Base-by-base conservation (phyloP, 2,113 vertebrate genomes). In the Burhinus bistriatus region DNA sequence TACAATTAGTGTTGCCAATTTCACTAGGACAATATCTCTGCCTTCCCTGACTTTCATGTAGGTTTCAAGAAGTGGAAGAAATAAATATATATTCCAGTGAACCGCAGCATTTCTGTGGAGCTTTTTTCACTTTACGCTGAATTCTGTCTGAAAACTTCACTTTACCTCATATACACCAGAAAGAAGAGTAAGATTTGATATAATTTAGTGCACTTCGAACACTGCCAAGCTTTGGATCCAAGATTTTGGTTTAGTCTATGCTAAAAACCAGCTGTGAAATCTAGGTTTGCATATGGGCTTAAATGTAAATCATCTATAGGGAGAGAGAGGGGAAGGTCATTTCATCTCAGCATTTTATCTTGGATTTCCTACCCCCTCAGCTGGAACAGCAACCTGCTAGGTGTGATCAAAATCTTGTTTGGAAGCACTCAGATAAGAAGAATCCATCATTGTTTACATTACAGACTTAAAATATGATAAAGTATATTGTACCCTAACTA, bases 201-300 rank as follows among this genome's bases (percentile, higher is more conserved):
- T 29, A 3, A 90, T 83, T 95, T 69, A 75, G 38, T 51, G 38
- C 9, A 21, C n/a, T 91, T 77, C 18, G 40, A 92, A 83, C 29
- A 32, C 15, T 68, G 44, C n/a, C 34, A 95, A 61, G 65, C 51
- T 87, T 75, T 55, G 40, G 26, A 87, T 84, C 23, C 89, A 93
- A 94, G 87, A 76, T 65, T 93, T 91, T 88, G 57, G 61, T 85
- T 96, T 90, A 89, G 81, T 84, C 87, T 89, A 54, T 55, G 13
- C 73, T 89, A 76, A 64, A 73, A 91, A 25, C 3, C 81, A 85
- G 61, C 61, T 6, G 5, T 82, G 78, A 91, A 93, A 90, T 87
- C 68, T 66, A 70, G 11, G 36, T 91, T 87, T 94, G 38, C 32
- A 83, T 94, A 62, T 80, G 62, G 54, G 15, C 32, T 84, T 75